Base-by-base conservation (phyloP, 2,888 invertebrate genomes). In the Drosophila mayaguana region DNA sequence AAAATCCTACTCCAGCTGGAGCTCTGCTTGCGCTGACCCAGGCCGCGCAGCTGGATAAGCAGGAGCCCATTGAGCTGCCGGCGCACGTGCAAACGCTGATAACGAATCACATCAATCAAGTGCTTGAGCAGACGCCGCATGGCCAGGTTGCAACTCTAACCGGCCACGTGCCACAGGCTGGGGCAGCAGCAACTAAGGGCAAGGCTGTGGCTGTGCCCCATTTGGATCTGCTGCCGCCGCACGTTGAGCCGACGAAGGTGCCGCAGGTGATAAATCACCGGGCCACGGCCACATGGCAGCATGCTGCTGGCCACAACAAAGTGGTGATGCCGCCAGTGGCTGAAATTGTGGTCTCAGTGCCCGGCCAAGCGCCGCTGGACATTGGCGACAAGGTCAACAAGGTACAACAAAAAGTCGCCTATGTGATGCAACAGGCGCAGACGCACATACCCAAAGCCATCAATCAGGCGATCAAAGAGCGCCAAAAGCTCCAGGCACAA, bases 371-470 rank as follows among this genome's bases (percentile, higher is more conserved):
- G 25, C 73, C 82, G 50, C 54, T 70, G 54, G 63, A 81, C 59
- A 63, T 86, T 56, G 67, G 78, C 67, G 81, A 83, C 72, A 86
- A 88, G 75, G 69, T 87, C 53, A 63, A 71, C n/a, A 68, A 75
- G 54, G 32, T 87, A 38, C 87, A 84, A 14, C 75, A 83, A 48
- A 77, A 78, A 60, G 75, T 88, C 36, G 67, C 25, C 63, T 11
- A 75, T 42, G 75, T 87, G 48, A 87, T 88, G 88, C 78, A 86
- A 38, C 83, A 84, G 71, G 88, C 88, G 18, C 77, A 88, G 60
- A 60, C 57, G 11, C 88, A 87, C 8, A 88, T 87, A 61, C 87
- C 87, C 0, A 54, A 63, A 36, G 84, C 70, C 36, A 59, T 88
- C 43, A 78, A 87, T 54, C 82, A 87, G 54, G 81, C 83, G 34